Evolutionary conservation across 2,797 vertebrate genomes (phyloP), one percentile per base, ranked within the genome.

Genomic region (Chloroceryle amazona): DNA sequence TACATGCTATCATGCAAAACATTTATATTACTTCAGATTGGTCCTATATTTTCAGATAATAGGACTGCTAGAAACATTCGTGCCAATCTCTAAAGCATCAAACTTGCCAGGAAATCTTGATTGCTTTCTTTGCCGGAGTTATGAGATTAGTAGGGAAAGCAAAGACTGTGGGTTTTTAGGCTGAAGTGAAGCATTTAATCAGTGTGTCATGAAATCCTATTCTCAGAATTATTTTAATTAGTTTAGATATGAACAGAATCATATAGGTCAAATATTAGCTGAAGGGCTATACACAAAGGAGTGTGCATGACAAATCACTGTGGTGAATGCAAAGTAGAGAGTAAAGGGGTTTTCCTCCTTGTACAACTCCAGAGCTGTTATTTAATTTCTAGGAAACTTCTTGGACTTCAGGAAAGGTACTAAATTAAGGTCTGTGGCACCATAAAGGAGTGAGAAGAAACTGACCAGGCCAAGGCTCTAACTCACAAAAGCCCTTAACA

Each of bases 121-220:
- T 63, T 91, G 41, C 49, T 91, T 91, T 91, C 68, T 93, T 91
- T 6, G 3, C 16, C 49, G 71, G 51, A 78, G 39, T 86, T 86
- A 91, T 26, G 13, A 81, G 86, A 93, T 85, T 72, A 79, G 49
- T 28, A 70, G 22, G 25, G 23, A 81, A 94, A 60, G 68, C 28
- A 67, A 91, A 82, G 35, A 23, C 26, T 47, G 31, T 52, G 46
- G 31, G 54, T 72, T 87, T 93, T 96, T 83, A 89, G 49, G 66
- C 54, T 82, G 51, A 88, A 94, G 9, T 74, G 52, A 94, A 91
- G 22, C 39, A 72, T 88, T 83, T 95, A 94, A 94, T 92, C 51
- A 62, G 20, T 62, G 35, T 67, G 33, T 78, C 44, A 47, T 68
- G 26, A 91, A 83, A 93, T 63, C 23, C 42, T 72, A 9, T 42